Percentiles rank a stretch among this genome's conserved stretches.
Evolutionary conservation across 2,113 vertebrate species (phyloP).

Genomic region (Bambusicola thoracicus): DNA sequence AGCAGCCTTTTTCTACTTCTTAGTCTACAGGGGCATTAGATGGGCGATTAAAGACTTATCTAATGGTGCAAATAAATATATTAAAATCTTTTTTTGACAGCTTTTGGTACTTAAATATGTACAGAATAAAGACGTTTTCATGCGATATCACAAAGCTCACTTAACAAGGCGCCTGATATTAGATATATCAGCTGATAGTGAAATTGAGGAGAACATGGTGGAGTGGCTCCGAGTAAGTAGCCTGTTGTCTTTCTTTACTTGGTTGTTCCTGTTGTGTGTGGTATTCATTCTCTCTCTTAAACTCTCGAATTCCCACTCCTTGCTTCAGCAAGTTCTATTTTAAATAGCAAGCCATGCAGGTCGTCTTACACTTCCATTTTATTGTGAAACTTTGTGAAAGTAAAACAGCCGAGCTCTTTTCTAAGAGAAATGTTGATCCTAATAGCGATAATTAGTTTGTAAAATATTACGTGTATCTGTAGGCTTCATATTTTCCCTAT

Average conservation of each 20-base stretch:
- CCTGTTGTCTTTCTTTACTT: not conserved
- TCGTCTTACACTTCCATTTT: not conserved
- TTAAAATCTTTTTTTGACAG: slow-evolving; percentile 75
- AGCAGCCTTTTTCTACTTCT: not conserved
- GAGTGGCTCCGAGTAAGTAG: slow-evolving; percentile 96
- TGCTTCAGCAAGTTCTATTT: not conserved
- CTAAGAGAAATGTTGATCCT: not conserved
- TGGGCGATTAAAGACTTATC: not conserved
- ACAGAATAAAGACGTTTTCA: slow-evolving; percentile 99
- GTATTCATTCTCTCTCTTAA: not conserved
- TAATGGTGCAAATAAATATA: not conserved
- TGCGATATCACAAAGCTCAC: slow-evolving; percentile 99
- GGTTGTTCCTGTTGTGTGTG: not conserved
- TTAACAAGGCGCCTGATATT: slow-evolving; percentile 95
- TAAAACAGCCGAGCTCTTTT: not conserved
- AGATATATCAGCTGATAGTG: slow-evolving; percentile 98
- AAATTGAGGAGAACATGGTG: slow-evolving; percentile 99
- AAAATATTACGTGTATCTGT: not conserved
- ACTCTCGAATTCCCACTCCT: not conserved
- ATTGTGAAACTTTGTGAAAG: not conserved
- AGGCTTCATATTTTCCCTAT: not conserved
- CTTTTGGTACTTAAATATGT: slow-evolving; percentile 98
- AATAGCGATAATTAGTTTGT: not conserved
- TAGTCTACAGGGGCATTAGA: not conserved
- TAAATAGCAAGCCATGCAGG: not conserved